These are phyloP conservation scores for Pogonomyrmex barbatus DNA, from an alignment of 1,140 invertebrate genomes.

Conservation along the genomic window DNA sequence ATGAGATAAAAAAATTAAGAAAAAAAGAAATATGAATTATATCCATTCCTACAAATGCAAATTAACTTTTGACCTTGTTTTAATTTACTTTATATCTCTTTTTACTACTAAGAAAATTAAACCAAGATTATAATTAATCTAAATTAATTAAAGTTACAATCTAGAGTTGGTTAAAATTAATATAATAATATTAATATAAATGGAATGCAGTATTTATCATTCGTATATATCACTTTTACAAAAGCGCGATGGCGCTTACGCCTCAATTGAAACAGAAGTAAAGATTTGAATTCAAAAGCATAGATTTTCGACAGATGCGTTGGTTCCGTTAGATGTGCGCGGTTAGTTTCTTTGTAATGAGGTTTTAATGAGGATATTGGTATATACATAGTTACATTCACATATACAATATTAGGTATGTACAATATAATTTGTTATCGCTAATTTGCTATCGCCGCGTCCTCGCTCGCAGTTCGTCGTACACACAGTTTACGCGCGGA, in stretches of 20 bases:
- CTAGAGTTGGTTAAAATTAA: too few relatives aligned
- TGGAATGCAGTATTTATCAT: too few relatives aligned
- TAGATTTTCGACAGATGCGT: not conserved
- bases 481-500: not conserved
- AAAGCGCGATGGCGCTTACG: not conserved
- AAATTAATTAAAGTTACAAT: too few relatives aligned
- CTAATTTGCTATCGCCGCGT: not conserved
- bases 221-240: not conserved
- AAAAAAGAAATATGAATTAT: too few relatives aligned
- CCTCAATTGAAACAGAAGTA: too few relatives aligned
- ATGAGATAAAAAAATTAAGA: too few relatives aligned
- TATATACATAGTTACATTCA: conserved; percentile 76
- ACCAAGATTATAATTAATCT: too few relatives aligned
- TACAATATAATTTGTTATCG: conserved; percentile 64
- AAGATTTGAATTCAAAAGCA: not conserved
- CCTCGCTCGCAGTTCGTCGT: not conserved
- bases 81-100: too few relatives aligned
- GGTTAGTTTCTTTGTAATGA: conserved; percentile 53
- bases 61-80: too few relatives aligned
- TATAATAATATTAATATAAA: too few relatives aligned
- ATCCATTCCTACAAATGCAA: too few relatives aligned
- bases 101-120: too few relatives aligned
- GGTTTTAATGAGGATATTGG: conserved; percentile 73
- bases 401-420: conserved; percentile 76
- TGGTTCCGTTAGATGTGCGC: not conserved